Conservation (phyloP, 2,797 vertebrate genomes). For the Enteromius fasciolatus region DNA sequence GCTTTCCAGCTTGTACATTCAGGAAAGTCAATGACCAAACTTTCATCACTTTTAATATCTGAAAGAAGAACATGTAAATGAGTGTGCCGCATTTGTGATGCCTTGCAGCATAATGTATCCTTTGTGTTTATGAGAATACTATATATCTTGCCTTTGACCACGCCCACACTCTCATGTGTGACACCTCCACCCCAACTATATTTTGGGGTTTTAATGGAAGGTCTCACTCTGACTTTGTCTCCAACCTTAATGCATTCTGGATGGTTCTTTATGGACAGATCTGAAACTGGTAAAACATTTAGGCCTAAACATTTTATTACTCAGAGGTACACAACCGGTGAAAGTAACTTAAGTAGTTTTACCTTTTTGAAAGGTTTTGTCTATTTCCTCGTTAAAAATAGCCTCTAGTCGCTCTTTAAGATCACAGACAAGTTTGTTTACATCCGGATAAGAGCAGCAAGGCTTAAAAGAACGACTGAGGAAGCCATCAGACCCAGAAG, state of each 20-base stretch:
- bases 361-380: constrained; percentile 36
- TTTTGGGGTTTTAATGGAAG: constrained; percentile 41
- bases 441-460: constrained; percentile 3
- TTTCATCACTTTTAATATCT: constrained; percentile 20
- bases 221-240: constrained; percentile 47
- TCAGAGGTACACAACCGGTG: background rate
- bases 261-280: background rate
- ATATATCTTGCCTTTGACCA: constrained; percentile 34
- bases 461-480: constrained; percentile 10
- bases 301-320: background rate
- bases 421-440: constrained; percentile 27
- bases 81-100: background rate
- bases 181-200: constrained; percentile 30
- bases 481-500: constrained; percentile 2
- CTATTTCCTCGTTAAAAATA: constrained; percentile 42
- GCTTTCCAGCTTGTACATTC: constrained; percentile 36
- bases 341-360: background rate
- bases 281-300: constrained; percentile 13
- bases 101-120: no score
- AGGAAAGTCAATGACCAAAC: constrained; percentile 25
- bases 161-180: constrained; percentile 35
- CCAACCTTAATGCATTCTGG: constrained; percentile 35
- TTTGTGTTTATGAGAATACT: no score
- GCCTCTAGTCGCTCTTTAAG: constrained; percentile 38
- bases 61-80: background rate